Evolutionary conservation across 2,888 invertebrate species (phyloP).

Genomic region (Macaria notata): DNA sequence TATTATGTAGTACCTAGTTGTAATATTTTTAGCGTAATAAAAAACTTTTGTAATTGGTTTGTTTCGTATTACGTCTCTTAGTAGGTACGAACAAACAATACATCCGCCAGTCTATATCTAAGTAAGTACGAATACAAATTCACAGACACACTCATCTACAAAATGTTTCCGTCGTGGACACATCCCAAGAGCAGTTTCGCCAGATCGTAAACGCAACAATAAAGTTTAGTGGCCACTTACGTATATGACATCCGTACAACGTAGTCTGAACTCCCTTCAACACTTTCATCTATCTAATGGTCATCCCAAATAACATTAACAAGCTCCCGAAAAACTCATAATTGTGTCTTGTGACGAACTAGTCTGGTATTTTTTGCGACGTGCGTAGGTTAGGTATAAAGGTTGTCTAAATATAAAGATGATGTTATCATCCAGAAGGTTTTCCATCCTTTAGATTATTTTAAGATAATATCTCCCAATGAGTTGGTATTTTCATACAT

Average conservation of each 20-base stretch:
- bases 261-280: conserved; percentile 29
- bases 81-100: too few relatives aligned
- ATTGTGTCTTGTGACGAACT: conserved; percentile 8
- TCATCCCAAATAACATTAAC: conserved; percentile 25
- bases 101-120: too few relatives aligned
- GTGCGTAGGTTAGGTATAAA: too few relatives aligned
- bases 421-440: too few relatives aligned
- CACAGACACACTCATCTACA: background rate
- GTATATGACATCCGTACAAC: conserved; percentile 45
- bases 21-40: too few relatives aligned
- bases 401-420: too few relatives aligned
- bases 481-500: too few relatives aligned
- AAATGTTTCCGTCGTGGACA: conserved; percentile 7
- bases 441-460: too few relatives aligned
- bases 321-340: conserved; percentile 18
- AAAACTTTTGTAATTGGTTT: too few relatives aligned
- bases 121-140: background rate
- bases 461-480: too few relatives aligned
- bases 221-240: conserved; percentile 72
- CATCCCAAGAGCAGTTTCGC: conserved; percentile 42
- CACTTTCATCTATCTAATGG: conserved; percentile 52
- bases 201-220: conserved; percentile 69
- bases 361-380: background rate
- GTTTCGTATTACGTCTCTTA: too few relatives aligned
- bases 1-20: too few relatives aligned